phyloP scores from a whole-genome alignment of 2,888 invertebrate genomes.

The Ferdinandea cuprea region DNA sequence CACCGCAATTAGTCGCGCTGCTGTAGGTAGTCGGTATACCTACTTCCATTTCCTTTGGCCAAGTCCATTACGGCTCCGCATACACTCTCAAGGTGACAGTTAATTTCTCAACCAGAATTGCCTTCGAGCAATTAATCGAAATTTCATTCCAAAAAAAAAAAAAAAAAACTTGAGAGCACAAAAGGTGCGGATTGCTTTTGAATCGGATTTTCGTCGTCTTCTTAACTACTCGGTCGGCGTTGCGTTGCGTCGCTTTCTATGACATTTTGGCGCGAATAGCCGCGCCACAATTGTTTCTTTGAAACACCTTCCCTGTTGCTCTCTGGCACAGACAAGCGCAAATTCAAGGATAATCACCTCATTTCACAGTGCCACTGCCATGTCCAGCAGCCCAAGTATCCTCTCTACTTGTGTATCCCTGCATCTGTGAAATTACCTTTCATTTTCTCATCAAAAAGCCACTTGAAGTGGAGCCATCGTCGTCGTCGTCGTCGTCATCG shows the following conservation, averaged over 20 bases:
- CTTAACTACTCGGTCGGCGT: too few species aligned
- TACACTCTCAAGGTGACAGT: conserved; percentile 67
- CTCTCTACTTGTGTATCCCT: conserved; percentile 31
- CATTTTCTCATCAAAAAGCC: conserved; percentile 81
- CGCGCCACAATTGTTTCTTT: conserved; percentile 49
- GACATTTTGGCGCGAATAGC: conserved; percentile 55
- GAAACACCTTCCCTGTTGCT: conserved; percentile 25
- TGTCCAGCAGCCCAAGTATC: conserved; percentile 33
- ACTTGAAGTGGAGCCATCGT: conserved; percentile 80
- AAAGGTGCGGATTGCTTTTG: conserved; percentile 70
- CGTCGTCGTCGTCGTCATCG: too few species aligned
- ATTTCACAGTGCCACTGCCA: conserved; percentile 33
- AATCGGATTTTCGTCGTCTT: conserved; percentile 50
- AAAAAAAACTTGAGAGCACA: conserved; percentile 57
- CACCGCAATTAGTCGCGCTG: conserved; percentile 71
- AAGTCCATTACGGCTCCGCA: conserved; percentile 59
- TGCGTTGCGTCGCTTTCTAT: not conserved
- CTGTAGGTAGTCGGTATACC: conserved; percentile 16
- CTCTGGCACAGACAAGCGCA: conserved; percentile 8
- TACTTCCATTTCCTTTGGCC: conserved; percentile 20
- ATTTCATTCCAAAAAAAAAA: too few species aligned
- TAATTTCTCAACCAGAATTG: conserved; percentile 66
- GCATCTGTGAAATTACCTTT: conserved; percentile 81
- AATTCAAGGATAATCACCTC: conserved; percentile 60
- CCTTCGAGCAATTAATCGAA: conserved; percentile 74